A percentile compares a stretch with the other conserved stretches of the same genome.
These are phyloP conservation scores for Cecidostiba fungosa DNA, from an alignment of 2,888 invertebrate genomes.

Conservation along the genomic window DNA sequence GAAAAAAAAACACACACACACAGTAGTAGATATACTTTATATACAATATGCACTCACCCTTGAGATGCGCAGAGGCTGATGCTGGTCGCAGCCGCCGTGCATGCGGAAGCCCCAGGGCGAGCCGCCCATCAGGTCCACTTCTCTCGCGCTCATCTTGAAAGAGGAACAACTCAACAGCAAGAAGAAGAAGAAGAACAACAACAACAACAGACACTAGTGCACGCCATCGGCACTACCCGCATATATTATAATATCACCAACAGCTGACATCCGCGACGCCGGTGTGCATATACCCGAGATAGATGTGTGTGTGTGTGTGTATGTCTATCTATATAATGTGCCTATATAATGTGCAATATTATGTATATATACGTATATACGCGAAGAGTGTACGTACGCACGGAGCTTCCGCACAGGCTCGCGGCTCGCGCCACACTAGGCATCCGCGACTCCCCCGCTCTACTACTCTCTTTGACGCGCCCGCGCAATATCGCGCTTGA, in stretches of 20 bases:
- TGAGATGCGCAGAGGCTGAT: constrained; percentile 89
- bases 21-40: background rate
- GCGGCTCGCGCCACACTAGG: constrained; percentile 77
- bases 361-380: background rate
- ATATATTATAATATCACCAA: background rate
- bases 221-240: constrained; percentile 5
- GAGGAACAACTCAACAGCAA: background rate
- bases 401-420: constrained; percentile 73
- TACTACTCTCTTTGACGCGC: constrained; percentile 62
- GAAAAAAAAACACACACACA: background rate
- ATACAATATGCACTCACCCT: constrained; percentile 83
- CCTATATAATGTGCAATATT: background rate
- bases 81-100: constrained; percentile 91
- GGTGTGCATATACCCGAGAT: background rate
- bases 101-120: constrained; percentile 95
- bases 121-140: constrained; percentile 90
- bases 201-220: background rate
- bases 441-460: constrained; percentile 61
- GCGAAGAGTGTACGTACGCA: constrained; percentile 60
- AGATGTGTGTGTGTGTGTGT: background rate
- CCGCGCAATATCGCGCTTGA: constrained; percentile 64
- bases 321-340: background rate
- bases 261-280: background rate
- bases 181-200: background rate
- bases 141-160: constrained; percentile 84